Percentiles rank a stretch among this genome's conserved stretches.
Evolutionary conservation across 2,888 invertebrate species (phyloP).

Genomic region (Agrenia bidenticulata): DNA sequence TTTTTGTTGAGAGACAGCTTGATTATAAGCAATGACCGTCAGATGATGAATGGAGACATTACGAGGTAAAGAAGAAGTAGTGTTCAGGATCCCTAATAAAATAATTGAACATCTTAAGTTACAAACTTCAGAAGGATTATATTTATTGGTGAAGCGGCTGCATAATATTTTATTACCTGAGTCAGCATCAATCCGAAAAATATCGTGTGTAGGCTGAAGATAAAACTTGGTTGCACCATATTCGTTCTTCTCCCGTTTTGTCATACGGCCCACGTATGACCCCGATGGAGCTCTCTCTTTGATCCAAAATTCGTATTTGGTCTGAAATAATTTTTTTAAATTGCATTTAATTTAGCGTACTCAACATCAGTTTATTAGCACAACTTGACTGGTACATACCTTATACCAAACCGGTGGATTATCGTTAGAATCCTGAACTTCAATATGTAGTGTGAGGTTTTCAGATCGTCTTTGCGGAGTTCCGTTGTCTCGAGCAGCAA

Average conservation of each 20-base stretch:
- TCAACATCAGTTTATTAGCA: neutral
- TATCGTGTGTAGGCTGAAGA: constrained; percentile 77
- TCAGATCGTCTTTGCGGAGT: constrained; percentile 62
- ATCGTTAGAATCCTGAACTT: constrained; percentile 92
- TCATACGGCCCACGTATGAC: constrained; percentile 71
- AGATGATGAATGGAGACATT: constrained; percentile 4
- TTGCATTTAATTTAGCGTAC: neutral
- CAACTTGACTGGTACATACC: neutral
- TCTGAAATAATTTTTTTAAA: constrained; percentile 66
- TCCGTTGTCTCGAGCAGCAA: constrained; percentile 82
- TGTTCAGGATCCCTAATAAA: constrained; percentile 10
- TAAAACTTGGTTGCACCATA: constrained; percentile 81
- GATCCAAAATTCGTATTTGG: constrained; percentile 75
- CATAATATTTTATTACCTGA: constrained; percentile 1
- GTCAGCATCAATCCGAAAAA: constrained; percentile 78
- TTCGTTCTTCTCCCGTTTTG: constrained; percentile 77
- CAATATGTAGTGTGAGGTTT: constrained; percentile 81
- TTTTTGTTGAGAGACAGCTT: neutral
- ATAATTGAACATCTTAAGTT: neutral
- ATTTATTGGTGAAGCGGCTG: neutral
- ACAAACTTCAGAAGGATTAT: neutral
- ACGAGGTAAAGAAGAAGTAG: neutral
- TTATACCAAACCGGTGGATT: constrained; percentile 81
- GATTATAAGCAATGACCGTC: constrained; percentile 14
- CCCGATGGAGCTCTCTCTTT: constrained; percentile 79